phyloP scores from a whole-genome alignment of 2,888 invertebrate species.

The Megalurothrips usitatus region DNA sequence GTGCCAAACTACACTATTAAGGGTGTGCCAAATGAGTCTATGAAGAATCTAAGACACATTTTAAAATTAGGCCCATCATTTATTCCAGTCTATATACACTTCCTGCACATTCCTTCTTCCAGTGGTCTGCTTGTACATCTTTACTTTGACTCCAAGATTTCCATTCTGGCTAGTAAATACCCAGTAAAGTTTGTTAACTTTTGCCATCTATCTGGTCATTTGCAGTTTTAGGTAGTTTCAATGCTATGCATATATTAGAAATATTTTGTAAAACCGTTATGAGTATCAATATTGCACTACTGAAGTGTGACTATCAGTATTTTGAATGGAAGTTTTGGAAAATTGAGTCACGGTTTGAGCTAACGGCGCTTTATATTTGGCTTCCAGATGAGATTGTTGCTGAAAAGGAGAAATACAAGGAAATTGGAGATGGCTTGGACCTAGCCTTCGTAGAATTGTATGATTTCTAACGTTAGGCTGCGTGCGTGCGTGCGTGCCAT shows the following conservation, averaged over 20 bases:
- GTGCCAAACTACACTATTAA: no score
- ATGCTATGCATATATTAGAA: no score
- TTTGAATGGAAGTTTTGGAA: neutral
- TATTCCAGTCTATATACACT: no score
- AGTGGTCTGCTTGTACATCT: no score
- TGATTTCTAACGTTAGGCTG: slow-evolving; percentile 50
- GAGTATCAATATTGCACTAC: no score
- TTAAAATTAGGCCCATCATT: no score
- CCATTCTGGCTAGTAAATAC: neutral
- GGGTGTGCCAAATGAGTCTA: no score
- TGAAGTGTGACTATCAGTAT: neutral
- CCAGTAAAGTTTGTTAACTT: neutral
- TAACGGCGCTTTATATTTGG: slow-evolving; percentile 25
- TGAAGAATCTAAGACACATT: no score
- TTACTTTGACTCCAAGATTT: neutral
- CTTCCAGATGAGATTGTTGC: slow-evolving; percentile 86
- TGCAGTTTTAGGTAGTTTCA: no score
- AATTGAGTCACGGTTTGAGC: neutral
- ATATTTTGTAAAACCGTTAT: no score
- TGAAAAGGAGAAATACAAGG: slow-evolving; percentile 99
- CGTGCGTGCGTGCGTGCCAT: slow-evolving; percentile 38
- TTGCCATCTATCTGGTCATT: no score
- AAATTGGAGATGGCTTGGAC: slow-evolving; percentile 99
- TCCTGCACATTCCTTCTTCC: no score
- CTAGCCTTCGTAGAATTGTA: slow-evolving; percentile 88